phyloP scores from a whole-genome alignment of 1,140 invertebrate genomes.

The Cydia pomonella region DNA sequence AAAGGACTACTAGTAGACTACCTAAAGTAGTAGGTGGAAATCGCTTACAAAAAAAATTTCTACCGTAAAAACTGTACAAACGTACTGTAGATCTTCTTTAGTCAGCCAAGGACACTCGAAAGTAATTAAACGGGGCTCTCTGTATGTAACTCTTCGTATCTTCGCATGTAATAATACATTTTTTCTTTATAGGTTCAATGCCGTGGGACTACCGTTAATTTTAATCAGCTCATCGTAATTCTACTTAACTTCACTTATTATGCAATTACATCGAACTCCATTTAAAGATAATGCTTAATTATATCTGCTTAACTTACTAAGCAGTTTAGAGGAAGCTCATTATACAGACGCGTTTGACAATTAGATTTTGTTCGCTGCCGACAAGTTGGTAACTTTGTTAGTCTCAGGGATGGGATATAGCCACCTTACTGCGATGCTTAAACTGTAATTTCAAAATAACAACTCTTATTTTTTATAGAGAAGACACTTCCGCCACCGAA shows the following conservation, averaged over 20 bases:
- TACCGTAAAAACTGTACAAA: too few species aligned
- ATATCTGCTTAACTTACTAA: slow-evolving; percentile 31
- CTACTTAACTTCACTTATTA: neutral
- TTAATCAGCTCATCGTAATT: neutral
- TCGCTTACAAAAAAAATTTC: too few species aligned
- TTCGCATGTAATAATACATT: too few species aligned
- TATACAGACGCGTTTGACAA: slow-evolving; percentile 27
- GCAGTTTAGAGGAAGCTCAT: slow-evolving; percentile 14
- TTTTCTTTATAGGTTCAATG: too few species aligned
- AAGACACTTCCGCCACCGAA: too few species aligned
- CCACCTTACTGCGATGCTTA: neutral
- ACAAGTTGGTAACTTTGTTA: slow-evolving; percentile 18
- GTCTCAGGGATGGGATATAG: neutral
- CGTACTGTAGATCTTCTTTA: too few species aligned
- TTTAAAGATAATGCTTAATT: slow-evolving; percentile 20
- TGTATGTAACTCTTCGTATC: too few species aligned
- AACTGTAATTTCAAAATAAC: neutral
- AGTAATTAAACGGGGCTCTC: too few species aligned
- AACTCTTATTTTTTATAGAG: neutral
- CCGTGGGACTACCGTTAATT: neutral
- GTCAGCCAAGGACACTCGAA: too few species aligned
- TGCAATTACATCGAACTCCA: neutral
- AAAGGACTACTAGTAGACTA: too few species aligned
- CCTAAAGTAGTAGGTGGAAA: too few species aligned
- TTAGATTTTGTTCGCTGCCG: slow-evolving; percentile 22